Conservation (phyloP, 2,113 vertebrate species). For the Phrynosoma platyrhinos region DNA sequence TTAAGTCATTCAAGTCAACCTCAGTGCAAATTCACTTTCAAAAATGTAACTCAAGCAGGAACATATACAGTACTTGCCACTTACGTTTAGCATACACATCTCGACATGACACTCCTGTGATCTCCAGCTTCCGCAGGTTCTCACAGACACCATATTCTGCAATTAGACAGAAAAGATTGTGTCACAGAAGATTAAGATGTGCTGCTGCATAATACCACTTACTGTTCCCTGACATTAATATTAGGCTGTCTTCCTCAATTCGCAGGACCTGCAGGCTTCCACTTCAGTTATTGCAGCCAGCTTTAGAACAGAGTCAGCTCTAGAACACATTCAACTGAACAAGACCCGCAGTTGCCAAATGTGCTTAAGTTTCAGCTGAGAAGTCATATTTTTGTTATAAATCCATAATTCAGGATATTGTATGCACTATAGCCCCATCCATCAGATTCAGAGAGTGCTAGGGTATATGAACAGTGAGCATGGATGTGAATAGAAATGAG, state of each 20-base stretch:
- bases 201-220: background rate
- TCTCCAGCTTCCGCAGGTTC: conserved; percentile 91
- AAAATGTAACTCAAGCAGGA: accelerated
- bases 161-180: conserved; percentile 48
- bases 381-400: no score
- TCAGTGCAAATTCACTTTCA: background rate
- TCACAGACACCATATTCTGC: conserved; percentile 94
- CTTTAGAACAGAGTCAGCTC: background rate
- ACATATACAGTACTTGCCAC: conserved; percentile 33
- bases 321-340: background rate
- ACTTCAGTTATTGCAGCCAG: background rate
- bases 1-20: background rate
- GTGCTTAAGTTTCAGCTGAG: no score
- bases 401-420: no score
- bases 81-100: conserved; percentile 98
- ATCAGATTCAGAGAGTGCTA: no score
- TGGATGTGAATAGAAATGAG: no score
- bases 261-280: background rate
- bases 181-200: background rate
- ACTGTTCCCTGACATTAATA: background rate
- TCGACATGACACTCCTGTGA: conserved; percentile 87
- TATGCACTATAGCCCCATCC: no score
- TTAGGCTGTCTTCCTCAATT: background rate
- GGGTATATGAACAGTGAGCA: no score
- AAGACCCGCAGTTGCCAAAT: no score